Percentiles rank a stretch among this genome's conserved stretches.
These are phyloP conservation scores for Natrix natrix DNA, from an alignment of 2,797 vertebrate species.

Conservation along the genomic window DNA sequence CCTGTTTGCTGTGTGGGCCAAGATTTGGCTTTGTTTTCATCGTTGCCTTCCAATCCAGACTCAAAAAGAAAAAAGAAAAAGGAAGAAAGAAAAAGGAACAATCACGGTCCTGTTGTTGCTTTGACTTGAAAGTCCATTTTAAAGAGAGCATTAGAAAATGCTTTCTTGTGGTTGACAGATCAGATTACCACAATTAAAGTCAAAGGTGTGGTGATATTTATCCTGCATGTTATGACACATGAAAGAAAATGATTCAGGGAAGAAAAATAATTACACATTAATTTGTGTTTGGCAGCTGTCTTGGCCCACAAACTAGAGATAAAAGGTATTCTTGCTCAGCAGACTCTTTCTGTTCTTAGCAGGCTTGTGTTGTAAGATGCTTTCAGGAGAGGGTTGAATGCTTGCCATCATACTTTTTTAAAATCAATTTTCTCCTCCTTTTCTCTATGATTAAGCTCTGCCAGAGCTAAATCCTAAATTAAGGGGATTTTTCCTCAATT, in stretches of 20 bases:
- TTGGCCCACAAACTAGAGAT: constrained; percentile 69
- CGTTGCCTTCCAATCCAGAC: constrained; percentile 48
- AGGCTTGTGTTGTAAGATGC: constrained; percentile 44
- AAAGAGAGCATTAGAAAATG: constrained; percentile 73
- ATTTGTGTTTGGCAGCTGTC: constrained; percentile 79
- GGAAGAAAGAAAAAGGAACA: constrained; percentile 23
- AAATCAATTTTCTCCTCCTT: background rate
- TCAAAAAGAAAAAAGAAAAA: constrained; percentile 54
- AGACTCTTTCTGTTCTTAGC: constrained; percentile 57
- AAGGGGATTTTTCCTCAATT: constrained; percentile 5
- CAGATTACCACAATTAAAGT: constrained; percentile 80
- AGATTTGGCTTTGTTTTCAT: constrained; percentile 51
- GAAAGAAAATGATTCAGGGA: constrained; percentile 81
- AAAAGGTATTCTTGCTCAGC: constrained; percentile 69
- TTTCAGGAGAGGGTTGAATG: constrained; percentile 37
- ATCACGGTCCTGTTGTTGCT: constrained; percentile 73
- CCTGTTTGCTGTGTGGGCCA: constrained; percentile 59
- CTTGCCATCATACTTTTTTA: constrained; percentile 4
- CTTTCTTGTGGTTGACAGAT: constrained; percentile 77
- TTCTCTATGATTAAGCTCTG: background rate
- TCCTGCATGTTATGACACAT: constrained; percentile 81
- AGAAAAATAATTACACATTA: constrained; percentile 83
- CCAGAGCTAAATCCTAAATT: constrained; percentile 8
- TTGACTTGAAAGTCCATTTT: constrained; percentile 74
- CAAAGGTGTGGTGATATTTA: constrained; percentile 81